Evolutionary conservation across 2,888 invertebrate genomes (phyloP), one percentile per base, ranked within the genome.

Genomic region (Coelinius sp.): DNA sequence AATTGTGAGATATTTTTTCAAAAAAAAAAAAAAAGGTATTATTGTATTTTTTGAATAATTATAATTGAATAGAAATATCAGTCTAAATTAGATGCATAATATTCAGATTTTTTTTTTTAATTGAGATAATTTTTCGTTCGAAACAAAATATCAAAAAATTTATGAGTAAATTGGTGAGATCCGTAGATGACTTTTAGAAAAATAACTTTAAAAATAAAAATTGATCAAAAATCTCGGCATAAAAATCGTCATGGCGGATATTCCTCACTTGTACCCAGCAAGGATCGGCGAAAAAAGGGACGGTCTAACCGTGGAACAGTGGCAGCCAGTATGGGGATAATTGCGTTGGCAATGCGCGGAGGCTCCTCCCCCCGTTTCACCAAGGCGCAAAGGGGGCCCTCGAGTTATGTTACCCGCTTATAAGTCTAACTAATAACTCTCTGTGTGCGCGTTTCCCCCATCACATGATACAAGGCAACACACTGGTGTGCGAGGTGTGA

Each of bases 321-420:
- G 76, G 73, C 73, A 73, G 65, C 70, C 49, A 67, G 68, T 65
- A 76, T 76, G 80, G 81, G 80, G 81, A 75, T 81, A 81, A 81
- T 81, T 80, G 81, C 80, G 75, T 76, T 75, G 78, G 77, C 78
- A 81, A 78, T 78, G 75, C 79, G 76, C 76, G 74, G 53, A 77
- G 73, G 78, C 80, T 78, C 77, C 78, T 77, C 79, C 77, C 75
- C 75, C 76, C 49, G 64, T 68, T 76, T 73, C 73, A 67, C 70
- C 73, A 68, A 68, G 73, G 59, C 63, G 52, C 75, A 65, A 66
- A 69, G 68, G 74, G 53, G 67, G 63, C 17, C 65, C 46, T 25
- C 35, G 68, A 59, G 63, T 31, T 65, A 38, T 56, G 59, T 44
- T 64, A 17, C 46, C 44, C 44, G 17, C 46, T 44, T 24, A 52